Base-by-base conservation (phyloP, 1,140 invertebrate species). In the Tribolium madens region DNA sequence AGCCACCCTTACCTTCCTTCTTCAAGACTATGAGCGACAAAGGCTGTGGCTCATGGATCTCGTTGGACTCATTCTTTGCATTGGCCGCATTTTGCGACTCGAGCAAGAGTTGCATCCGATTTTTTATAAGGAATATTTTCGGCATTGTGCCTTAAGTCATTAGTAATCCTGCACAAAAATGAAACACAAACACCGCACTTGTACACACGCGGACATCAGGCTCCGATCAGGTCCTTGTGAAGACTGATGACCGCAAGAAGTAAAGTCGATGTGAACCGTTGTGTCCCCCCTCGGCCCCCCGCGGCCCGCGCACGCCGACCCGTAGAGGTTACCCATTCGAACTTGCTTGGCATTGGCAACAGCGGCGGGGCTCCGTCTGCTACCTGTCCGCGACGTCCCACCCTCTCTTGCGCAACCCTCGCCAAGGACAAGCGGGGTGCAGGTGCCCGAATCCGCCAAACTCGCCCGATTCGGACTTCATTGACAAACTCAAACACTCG, bases 61-160 rank as follows among this genome's bases (percentile, higher is more conserved):
- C 80, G 12, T 53, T 75, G 26, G 82, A 75, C 4, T 86, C 85
- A 15, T 83, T 81, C 76, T 84, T 86, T 10, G 68, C 50, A 46
- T 78, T 78, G 26, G 74, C 69, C 50, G 90, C 85, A 84, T 94
- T 94, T 86, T 95, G 93, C 42, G 92, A 90, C 83, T 95, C 94
- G 83, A 93, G 87, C 81, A 95, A 86, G 73, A 92, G 93, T 80
- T 94, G 93, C 88, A 96, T 88, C 82, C 94, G 90, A 85, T 95
- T 94, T 86, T 95, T 96, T 82, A 96, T 94, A 78, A 95, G 86
- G 86, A 95, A 96, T 85, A 96, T 95, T 89, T 96, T 96, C 87
- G 94, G 94, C 95, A 96, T 96, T 26, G 9, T 50, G 46, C 73
- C 53, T 75, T 75, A 57, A 64, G 52, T 64, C 73, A 76, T 50